Evolutionary conservation across 2,113 vertebrate genomes (phyloP).

Genomic region (Nicator chloris): DNA sequence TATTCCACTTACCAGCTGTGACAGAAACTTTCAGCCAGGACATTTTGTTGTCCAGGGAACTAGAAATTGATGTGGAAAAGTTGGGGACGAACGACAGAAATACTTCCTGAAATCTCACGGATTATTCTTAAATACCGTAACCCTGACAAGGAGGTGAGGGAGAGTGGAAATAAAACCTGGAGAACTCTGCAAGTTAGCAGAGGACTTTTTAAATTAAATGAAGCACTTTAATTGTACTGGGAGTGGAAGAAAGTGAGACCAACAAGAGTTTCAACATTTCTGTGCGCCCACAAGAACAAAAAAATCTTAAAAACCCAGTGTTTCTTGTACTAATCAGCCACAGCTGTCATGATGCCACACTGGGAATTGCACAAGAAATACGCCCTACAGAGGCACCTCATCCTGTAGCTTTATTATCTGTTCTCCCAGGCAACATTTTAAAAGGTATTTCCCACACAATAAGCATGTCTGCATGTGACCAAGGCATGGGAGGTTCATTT

Average conservation of each 20-base stretch:
- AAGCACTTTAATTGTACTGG: not conserved
- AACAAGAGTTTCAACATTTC: not conserved
- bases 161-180: not conserved
- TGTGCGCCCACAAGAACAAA: not conserved
- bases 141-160: rapidly evolving
- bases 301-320: rapidly evolving
- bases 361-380: not conserved
- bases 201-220: not conserved
- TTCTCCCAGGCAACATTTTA: not conserved
- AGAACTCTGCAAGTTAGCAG: not conserved
- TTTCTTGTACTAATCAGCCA: not conserved
- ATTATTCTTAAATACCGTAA: not conserved
- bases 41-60: not conserved
- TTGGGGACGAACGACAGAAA: not conserved
- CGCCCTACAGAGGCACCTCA: not conserved
- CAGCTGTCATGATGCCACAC: not conserved
- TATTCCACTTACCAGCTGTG: not conserved
- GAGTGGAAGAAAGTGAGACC: not conserved
- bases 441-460: not conserved
- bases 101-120: not conserved
- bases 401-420: not conserved
- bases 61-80: not conserved
- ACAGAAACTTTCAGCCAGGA: not conserved
- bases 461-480: rapidly evolving
- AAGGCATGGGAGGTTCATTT: not conserved